Base-by-base conservation (phyloP, 2,888 invertebrate genomes). In the Scaeva pyrastri region DNA sequence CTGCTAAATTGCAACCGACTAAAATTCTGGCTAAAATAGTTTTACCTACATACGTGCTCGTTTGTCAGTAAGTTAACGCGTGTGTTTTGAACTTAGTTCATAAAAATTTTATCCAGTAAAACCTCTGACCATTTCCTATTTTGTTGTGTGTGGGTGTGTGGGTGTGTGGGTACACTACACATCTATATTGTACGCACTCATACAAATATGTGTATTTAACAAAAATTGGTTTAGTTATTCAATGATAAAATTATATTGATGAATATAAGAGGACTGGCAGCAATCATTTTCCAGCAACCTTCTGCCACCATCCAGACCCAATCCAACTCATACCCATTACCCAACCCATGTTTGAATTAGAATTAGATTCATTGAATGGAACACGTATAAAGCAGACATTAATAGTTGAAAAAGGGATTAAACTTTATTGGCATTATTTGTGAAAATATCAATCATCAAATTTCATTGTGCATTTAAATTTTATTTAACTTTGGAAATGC, bases 1-100 rank as follows among this genome's bases (percentile, higher is more conserved):
- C 79, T 74, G 55, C 52, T 39, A 23, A 16, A 16, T 62, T 68
- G 21, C 19, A 64, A 55, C 19, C 50, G 43, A 73, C 41, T 50
- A 45, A 45, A 45, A 26, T 12, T 62, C 41, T n/a, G n/a, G n/a
- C n/a, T n/a, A n/a, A n/a, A n/a, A n/a, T n/a, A n/a, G n/a, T n/a
- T n/a, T n/a, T n/a, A n/a, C n/a, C 2, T 31, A 31, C 5, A 31
- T 31, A 31, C 5, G n/a, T 31, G 5, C 8, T 7, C 5, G 45
- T 16, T 45, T 45, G 14, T 64, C 11, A 64, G 62, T 16, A 43
- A 45, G 62, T 45, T 43, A 64, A 45, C 41, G 62, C 41, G 62
- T 26, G 43, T n/a, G 4, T 26, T 62, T 43, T 41, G 23, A 14
- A n/a, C 41, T n/a, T 26, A 62, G 26, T 64, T 64, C 21, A 64